Evolutionary conservation across 30 jellyfish, hydroid and myxozoan genomes (phyloP).

Genomic region (Nemopilema nomurai): DNA sequence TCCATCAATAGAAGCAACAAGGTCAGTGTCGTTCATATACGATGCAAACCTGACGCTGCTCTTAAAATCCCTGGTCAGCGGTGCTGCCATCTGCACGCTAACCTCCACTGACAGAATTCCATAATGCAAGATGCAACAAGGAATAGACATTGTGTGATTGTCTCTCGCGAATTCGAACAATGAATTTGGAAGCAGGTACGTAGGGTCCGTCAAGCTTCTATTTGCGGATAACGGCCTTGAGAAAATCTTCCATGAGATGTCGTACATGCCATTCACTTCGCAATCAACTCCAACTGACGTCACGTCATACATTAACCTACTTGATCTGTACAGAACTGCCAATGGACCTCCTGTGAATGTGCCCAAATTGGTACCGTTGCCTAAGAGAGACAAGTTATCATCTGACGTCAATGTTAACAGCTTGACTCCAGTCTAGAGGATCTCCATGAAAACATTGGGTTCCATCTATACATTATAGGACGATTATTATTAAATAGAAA

Average conservation of each 20-base stretch:
- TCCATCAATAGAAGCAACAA: conserved; percentile 4
- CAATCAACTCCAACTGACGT: conserved; percentile 28
- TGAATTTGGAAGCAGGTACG: neutral
- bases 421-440: no score
- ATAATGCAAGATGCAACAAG: conserved; percentile 34
- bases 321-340: neutral
- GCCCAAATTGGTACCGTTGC: conserved; percentile 12
- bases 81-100: conserved; percentile 27
- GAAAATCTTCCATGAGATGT: conserved; percentile 19
- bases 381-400: neutral
- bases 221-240: neutral
- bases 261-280: conserved; percentile 12
- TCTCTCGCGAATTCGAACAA: neutral
- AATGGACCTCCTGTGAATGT: neutral
- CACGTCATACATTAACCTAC: neutral
- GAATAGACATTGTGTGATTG: conserved; percentile 14
- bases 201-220: neutral
- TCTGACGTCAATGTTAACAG: no score
- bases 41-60: neutral
- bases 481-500: no score
- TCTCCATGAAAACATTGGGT: no score
- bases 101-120: neutral
- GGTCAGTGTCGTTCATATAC: conserved; percentile 18
- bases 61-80: neutral
- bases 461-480: no score